A percentile compares a stretch with the other conserved stretches of the same genome.
Conservation (phyloP, 2,113 vertebrate species). For the Athene cunicularia region DNA sequence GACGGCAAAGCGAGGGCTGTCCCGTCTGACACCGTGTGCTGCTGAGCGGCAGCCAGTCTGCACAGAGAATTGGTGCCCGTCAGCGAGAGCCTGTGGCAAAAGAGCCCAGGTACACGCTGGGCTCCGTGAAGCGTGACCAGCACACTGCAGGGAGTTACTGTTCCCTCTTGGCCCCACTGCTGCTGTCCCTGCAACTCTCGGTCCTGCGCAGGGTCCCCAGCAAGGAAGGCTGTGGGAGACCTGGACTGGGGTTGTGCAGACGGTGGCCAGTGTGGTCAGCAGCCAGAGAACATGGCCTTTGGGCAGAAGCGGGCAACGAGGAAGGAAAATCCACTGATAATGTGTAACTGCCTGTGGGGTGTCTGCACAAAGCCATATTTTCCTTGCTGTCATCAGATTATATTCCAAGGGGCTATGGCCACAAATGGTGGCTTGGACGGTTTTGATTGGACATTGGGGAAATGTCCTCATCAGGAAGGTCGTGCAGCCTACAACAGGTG, state of each 20-base stretch:
- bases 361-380: not conserved
- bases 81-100: rapidly evolving
- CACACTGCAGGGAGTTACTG: not conserved
- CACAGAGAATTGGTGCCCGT: too few relatives aligned
- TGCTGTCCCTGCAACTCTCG: not conserved
- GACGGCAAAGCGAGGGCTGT: too few relatives aligned
- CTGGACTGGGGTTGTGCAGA: not conserved
- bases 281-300: not conserved
- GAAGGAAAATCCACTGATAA: not conserved
- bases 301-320: not conserved
- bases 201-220: not conserved
- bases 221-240: not conserved
- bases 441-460: not conserved
- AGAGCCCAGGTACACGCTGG: not conserved
- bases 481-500: not conserved
- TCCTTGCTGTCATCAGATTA: not conserved
- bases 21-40: rapidly evolving
- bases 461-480: not conserved
- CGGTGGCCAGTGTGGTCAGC: rapidly evolving
- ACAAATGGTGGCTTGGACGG: not conserved
- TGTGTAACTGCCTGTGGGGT: too few relatives aligned
- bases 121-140: not conserved
- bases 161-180: not conserved
- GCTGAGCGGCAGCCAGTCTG: too few relatives aligned
- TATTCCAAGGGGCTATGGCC: not conserved